These are phyloP conservation scores for Pseudomyrmex cubaensis DNA, from an alignment of 1,140 invertebrate species.

Conservation along the genomic window DNA sequence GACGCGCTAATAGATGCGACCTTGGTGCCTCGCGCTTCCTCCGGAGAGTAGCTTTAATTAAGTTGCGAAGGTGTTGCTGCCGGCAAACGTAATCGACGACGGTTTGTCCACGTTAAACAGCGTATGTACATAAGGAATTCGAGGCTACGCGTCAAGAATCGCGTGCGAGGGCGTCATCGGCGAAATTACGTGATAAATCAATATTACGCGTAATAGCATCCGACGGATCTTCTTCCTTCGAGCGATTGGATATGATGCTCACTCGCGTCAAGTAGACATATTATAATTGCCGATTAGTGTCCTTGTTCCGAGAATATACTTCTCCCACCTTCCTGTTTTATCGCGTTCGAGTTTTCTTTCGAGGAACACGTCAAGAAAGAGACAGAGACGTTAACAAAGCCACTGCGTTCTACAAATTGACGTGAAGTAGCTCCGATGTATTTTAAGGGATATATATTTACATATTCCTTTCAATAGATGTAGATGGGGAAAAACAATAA, in stretches of 20 bases:
- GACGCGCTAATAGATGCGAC: conserved; percentile 37
- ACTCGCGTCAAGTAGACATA: neutral
- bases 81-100: conserved; percentile 35
- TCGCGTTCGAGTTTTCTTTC: neutral
- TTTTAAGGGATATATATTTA: conserved; percentile 9
- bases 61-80: conserved; percentile 46
- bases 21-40: conserved; percentile 15
- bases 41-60: conserved; percentile 15
- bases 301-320: neutral
- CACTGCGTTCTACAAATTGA: neutral
- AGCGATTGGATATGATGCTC: neutral
- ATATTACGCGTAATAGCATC: neutral
- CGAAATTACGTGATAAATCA: conserved; percentile 26
- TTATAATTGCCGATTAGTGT: conserved; percentile 20
- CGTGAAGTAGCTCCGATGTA: neutral
- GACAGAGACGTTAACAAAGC: too few relatives aligned
- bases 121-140: conserved; percentile 37
- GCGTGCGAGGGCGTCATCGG: conserved; percentile 30
- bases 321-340: neutral
- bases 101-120: conserved; percentile 13
- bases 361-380: neutral
- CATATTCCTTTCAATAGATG: neutral
- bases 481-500: neutral
- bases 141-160: conserved; percentile 14
- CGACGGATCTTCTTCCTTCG: neutral